Base-by-base conservation (phyloP, 2,113 vertebrate species). In the Myrmecophaga tridactyla region DNA sequence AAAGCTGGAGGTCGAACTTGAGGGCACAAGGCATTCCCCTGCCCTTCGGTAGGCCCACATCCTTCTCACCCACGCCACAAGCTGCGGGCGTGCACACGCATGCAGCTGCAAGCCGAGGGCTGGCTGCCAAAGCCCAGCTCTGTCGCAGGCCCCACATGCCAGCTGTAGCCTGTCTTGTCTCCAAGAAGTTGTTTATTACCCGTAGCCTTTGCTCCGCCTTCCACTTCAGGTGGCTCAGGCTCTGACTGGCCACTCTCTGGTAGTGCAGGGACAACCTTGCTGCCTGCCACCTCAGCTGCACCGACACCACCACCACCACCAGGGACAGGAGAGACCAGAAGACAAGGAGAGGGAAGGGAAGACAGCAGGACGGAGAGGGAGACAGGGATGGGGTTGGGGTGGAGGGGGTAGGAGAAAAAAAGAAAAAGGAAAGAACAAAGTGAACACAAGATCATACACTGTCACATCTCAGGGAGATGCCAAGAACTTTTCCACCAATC, bases 281-380 rank as follows among this genome's bases (percentile, higher is more conserved):
- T 96, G 83, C 98, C 98, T 96, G 97, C 97, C 77, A 97, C 97
- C 96, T 95, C 97, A 70, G 98, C 98, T 98, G 98, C 95, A 94
- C 92, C 96, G 31, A 72, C 86, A 94, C 81, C 93, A 80, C 80
- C 94, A 96, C 93, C 96, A 98, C 96, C 81, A 97, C 95, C 90
- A 96, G 92, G 94, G 53, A 92, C 48, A 51, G 90, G 76, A 92
- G 89, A 96, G 89, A 82, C 75, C 17, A 9, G 25, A 27, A 89
- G 36, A n/a, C 34, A 41, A 53, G 82, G 46, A 21, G 13, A 67
- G 90, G 86, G 60, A 18, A 41, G 53, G 69, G 67, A 6, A 25
- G 53, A 36, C 27, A n/a, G 7, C 13, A 39, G 25, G 27, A 20
- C 39, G 43, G 21, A 29, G 48, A 51, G 39, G n/a, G 48, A 23